Evolutionary conservation across 2,797 vertebrate species (phyloP).

Genomic region (Mormyrus hasselquistii): DNA sequence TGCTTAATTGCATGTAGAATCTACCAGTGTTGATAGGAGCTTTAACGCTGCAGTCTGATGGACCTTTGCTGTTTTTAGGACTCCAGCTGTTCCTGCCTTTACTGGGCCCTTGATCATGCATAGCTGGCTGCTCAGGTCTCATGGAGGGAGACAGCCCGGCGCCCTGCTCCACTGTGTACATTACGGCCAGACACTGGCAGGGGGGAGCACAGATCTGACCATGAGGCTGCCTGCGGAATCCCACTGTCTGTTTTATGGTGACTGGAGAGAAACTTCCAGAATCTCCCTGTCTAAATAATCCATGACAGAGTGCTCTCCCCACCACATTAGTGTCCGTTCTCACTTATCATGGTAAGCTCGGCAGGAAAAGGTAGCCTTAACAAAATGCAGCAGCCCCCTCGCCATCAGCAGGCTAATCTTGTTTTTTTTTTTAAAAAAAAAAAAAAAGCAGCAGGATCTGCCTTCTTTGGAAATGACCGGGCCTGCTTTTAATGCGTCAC

Average conservation of each 20-base stretch:
- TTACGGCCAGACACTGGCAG: slow-evolving; percentile 35
- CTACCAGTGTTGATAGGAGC: slow-evolving; percentile 19
- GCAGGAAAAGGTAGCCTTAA: slow-evolving; percentile 33
- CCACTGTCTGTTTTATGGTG: slow-evolving; percentile 32
- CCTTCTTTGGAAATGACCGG: slow-evolving; percentile 2
- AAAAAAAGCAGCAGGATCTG: slow-evolving; percentile 1
- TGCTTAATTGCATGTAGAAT: slow-evolving; percentile 3
- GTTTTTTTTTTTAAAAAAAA: slow-evolving; percentile 10
- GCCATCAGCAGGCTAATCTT: slow-evolving; percentile 34
- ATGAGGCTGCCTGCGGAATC: slow-evolving; percentile 28
- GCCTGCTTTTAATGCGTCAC: slow-evolving; percentile 3
- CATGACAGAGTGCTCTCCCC: slow-evolving; percentile 45
- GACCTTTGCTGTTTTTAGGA: slow-evolving; percentile 28
- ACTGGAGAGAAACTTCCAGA: slow-evolving; percentile 37
- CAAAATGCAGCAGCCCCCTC: slow-evolving; percentile 33
- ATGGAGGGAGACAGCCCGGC: slow-evolving; percentile 41
- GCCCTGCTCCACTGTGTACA: slow-evolving; percentile 43
- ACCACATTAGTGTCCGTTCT: slow-evolving; percentile 37
- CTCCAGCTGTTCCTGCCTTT: slow-evolving; percentile 26
- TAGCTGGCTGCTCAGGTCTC: slow-evolving; percentile 28
- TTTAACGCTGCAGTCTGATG: slow-evolving; percentile 24
- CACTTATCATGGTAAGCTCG: slow-evolving; percentile 43
- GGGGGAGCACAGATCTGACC: slow-evolving; percentile 23
- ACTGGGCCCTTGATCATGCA: slow-evolving; percentile 37
- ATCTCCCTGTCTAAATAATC: slow-evolving; percentile 48